Percentiles rank a stretch among this genome's conserved stretches.
These are phyloP conservation scores for Palythoa grandis DNA, from an alignment of 92 coral and sea anemone genomes.

Conservation along the genomic window DNA sequence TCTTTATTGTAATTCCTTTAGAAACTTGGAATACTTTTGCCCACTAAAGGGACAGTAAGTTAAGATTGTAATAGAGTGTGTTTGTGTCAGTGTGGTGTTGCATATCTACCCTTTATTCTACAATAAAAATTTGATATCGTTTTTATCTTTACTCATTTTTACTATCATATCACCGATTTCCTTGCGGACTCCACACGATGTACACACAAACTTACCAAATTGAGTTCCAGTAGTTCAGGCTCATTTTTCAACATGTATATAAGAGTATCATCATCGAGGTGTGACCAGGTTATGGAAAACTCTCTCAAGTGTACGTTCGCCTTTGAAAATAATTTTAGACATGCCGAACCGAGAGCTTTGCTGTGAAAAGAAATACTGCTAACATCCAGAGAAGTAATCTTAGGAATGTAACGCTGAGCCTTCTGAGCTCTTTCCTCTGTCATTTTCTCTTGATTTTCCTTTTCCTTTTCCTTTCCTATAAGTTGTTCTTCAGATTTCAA, in stretches of 20 bases:
- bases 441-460: background rate
- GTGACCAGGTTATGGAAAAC: constrained; percentile 71
- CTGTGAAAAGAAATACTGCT: constrained; percentile 69
- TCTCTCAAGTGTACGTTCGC: constrained; percentile 58
- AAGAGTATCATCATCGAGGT: constrained; percentile 73
- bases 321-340: constrained; percentile 67
- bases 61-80: too few species aligned
- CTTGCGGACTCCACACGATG: too few species aligned
- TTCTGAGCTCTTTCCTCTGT: background rate
- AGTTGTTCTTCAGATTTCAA: background rate
- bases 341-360: constrained; percentile 67
- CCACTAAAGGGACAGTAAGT: too few species aligned
- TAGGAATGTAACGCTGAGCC: constrained; percentile 47
- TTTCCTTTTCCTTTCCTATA: background rate
- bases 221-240: constrained; percentile 59
- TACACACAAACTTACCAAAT: constrained; percentile 60
- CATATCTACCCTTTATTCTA: too few species aligned
- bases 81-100: too few species aligned
- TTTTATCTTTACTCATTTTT: too few species aligned
- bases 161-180: too few species aligned
- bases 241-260: constrained; percentile 60
- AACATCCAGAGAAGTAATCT: constrained; percentile 67
- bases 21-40: too few species aligned
- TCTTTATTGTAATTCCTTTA: too few species aligned
- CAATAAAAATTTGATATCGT: too few species aligned